A percentile compares a stretch with the other conserved stretches of the same genome.
phyloP scores from a whole-genome alignment of 1,140 invertebrate genomes.

The Drosophila aff. region DNA sequence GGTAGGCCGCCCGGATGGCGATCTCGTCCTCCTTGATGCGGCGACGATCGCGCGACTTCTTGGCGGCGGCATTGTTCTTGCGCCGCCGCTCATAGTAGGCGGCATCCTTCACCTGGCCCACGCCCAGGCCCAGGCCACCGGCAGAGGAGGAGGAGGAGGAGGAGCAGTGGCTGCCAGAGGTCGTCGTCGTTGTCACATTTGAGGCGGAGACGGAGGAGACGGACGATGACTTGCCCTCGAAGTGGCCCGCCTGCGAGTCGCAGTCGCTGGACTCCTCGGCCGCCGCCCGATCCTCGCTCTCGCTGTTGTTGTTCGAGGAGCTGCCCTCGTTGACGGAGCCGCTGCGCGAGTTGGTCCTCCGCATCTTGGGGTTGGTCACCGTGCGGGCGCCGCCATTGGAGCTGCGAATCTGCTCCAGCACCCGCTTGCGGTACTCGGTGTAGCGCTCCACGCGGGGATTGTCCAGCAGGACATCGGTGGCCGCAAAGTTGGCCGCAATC shows the following conservation, averaged over 20 bases:
- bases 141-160: not conserved
- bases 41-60: constrained; percentile 95
- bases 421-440: constrained; percentile 88
- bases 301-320: constrained; percentile 77
- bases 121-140: not conserved
- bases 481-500: constrained; percentile 86
- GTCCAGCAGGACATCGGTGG: constrained; percentile 85
- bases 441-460: constrained; percentile 88
- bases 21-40: constrained; percentile 96
- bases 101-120: constrained; percentile 88
- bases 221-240: constrained; percentile 43
- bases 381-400: constrained; percentile 86
- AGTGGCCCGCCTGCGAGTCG: constrained; percentile 75
- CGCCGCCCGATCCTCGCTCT: constrained; percentile 75
- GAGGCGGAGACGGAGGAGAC: no score
- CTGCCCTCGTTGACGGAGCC: constrained; percentile 78
- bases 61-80: constrained; percentile 98
- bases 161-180: constrained; percentile 2
- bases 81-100: constrained; percentile 94
- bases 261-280: constrained; percentile 81
- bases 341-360: constrained; percentile 85
- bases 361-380: constrained; percentile 89
- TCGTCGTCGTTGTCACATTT: not conserved
- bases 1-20: constrained; percentile 93
- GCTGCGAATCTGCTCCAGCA: constrained; percentile 88